Percentiles rank a stretch among this genome's conserved stretches.
Evolutionary conservation across 2,888 invertebrate species (phyloP).

Genomic region (Ochropleura plecta): DNA sequence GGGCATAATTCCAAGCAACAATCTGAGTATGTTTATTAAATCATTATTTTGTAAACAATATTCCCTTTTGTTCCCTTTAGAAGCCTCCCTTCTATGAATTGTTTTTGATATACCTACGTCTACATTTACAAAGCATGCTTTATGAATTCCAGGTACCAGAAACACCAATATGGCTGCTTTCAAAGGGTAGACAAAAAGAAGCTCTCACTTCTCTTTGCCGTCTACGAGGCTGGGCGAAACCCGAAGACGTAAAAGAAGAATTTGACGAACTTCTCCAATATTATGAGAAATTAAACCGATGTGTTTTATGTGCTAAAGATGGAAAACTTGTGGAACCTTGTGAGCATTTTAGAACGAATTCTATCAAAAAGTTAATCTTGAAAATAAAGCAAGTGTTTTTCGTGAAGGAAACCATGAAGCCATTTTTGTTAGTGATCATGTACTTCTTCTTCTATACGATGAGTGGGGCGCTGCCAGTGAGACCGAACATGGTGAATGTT

Average conservation of each 20-base stretch:
- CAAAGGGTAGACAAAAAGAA: conserved; percentile 89
- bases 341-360: conserved; percentile 73
- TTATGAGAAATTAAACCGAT: conserved; percentile 80
- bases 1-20: background rate
- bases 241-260: conserved; percentile 88
- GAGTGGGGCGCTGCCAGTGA: conserved; percentile 87
- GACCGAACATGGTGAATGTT: conserved; percentile 90
- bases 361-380: conserved; percentile 73
- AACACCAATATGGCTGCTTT: conserved; percentile 91
- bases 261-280: conserved; percentile 86
- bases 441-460: conserved; percentile 90
- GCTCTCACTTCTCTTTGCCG: conserved; percentile 89
- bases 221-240: conserved; percentile 89
- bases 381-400: conserved; percentile 83
- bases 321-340: conserved; percentile 73
- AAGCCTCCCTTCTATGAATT: background rate
- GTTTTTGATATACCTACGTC: background rate
- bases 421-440: conserved; percentile 87
- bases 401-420: conserved; percentile 88
- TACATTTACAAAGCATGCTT: background rate
- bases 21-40: background rate
- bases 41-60: background rate
- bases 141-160: conserved; percentile 88
- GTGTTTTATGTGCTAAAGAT: conserved; percentile 80
- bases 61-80: background rate